Conservation (phyloP, 2,888 invertebrate species). For the Sabellastarte sp. region DNA sequence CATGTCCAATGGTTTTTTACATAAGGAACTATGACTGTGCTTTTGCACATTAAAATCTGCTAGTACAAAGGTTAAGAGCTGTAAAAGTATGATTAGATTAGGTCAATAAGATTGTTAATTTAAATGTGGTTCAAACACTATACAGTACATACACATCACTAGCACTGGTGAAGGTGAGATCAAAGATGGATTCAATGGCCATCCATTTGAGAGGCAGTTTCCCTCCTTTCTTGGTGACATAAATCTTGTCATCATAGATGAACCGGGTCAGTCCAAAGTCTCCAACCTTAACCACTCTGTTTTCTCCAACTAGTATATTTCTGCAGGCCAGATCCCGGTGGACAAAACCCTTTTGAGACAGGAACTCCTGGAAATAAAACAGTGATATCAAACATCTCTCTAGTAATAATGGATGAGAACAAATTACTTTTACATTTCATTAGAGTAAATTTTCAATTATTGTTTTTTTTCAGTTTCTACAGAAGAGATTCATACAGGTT, state of each 20-base stretch:
- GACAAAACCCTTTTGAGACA: constrained; percentile 52
- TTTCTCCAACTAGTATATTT: constrained; percentile 47
- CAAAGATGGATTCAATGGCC: constrained; percentile 54
- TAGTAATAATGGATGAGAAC: too few species aligned
- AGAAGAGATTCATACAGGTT: too few species aligned
- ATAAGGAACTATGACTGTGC: too few species aligned
- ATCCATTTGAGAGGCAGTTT: constrained; percentile 56
- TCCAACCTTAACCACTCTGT: constrained; percentile 50
- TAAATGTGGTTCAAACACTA: neutral
- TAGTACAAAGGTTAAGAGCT: too few species aligned
- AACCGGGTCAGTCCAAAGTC: constrained; percentile 57
- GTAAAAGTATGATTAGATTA: too few species aligned
- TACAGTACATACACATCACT: constrained; percentile 54
- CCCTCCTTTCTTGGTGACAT: constrained; percentile 49
- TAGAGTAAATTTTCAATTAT: too few species aligned
- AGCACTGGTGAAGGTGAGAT: constrained; percentile 49
- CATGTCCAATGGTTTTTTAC: too few species aligned
- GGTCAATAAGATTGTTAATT: too few species aligned
- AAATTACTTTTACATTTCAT: too few species aligned
- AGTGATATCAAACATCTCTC: too few species aligned
- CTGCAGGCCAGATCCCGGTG: constrained; percentile 56
- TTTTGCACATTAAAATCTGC: too few species aligned
- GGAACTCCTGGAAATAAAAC: constrained; percentile 55
- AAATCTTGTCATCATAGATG: constrained; percentile 49
- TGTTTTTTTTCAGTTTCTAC: too few species aligned